A percentile compares a stretch with the other conserved stretches of the same genome.
Conservation (phyloP, 2,888 invertebrate genomes). For the Timema cristinae region DNA sequence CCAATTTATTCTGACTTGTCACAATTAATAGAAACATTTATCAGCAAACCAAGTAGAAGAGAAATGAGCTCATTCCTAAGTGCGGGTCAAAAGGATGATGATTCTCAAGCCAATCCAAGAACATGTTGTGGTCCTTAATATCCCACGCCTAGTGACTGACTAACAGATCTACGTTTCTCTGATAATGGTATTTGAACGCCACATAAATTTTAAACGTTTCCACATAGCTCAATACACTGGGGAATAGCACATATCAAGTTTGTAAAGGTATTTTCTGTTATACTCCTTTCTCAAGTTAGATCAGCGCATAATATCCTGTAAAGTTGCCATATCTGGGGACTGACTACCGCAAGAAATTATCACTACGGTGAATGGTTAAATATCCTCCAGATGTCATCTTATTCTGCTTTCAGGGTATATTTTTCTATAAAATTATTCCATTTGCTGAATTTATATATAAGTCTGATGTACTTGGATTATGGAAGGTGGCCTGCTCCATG, state of each 20-base stretch:
- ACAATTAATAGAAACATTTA: neutral
- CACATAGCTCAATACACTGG: no score
- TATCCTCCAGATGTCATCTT: neutral
- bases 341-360: neutral
- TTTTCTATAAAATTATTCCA: no score
- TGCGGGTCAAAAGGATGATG: neutral
- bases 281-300: neutral
- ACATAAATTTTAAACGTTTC: neutral
- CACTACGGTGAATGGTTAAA: neutral
- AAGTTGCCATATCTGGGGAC: neutral
- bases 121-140: neutral
- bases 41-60: neutral
- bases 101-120: neutral
- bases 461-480: no score
- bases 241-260: no score
- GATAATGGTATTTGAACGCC: neutral
- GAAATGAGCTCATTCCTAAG: constrained; percentile 1
- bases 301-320: neutral
- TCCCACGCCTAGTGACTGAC: neutral
- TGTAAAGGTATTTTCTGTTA: neutral
- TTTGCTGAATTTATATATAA: no score
- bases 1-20: neutral
- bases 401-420: neutral
- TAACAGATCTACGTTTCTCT: neutral
- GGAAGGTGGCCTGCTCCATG: no score